Conservation (phyloP, 2,113 vertebrate genomes). For the Scomber scombrus region DNA sequence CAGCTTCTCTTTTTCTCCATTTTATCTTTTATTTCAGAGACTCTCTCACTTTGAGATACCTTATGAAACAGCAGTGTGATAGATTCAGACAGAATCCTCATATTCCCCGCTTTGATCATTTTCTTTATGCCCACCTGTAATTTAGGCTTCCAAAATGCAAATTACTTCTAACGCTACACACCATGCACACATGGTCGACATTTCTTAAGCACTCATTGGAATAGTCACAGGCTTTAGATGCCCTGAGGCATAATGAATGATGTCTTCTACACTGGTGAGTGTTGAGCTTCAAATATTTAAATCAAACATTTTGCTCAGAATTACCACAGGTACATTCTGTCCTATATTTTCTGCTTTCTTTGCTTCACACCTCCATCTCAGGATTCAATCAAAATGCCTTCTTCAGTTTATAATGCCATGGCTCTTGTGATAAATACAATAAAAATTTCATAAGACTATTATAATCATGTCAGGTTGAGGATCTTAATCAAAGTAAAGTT, state of each 20-base stretch:
- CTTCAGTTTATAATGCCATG: slow-evolving; percentile 82
- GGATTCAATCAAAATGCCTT: slow-evolving; percentile 60
- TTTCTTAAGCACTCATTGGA: slow-evolving; percentile 62
- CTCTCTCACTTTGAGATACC: slow-evolving; percentile 44
- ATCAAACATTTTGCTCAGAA: slow-evolving; percentile 56
- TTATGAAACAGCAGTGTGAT: slow-evolving; percentile 47
- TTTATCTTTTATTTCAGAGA: slow-evolving; percentile 61
- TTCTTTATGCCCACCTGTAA: slow-evolving; percentile 70
- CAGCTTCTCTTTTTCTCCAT: slow-evolving; percentile 41
- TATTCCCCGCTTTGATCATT: slow-evolving; percentile 65
- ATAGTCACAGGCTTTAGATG: slow-evolving; percentile 55
- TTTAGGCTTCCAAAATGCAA: slow-evolving; percentile 70
- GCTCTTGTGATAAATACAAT: slow-evolving; percentile 80
- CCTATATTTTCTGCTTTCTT: slow-evolving; percentile 36
- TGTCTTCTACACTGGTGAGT: slow-evolving; percentile 32
- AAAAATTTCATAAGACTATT: slow-evolving; percentile 82
- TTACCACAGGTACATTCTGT: slow-evolving; percentile 37
- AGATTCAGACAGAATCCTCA: slow-evolving; percentile 58
- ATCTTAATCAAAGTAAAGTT: slow-evolving; percentile 87
- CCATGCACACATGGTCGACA: slow-evolving; percentile 43
- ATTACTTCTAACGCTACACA: slow-evolving; percentile 62
- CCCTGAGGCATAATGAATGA: slow-evolving; percentile 52
- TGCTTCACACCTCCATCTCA: slow-evolving; percentile 34
- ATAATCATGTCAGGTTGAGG: slow-evolving; percentile 78
- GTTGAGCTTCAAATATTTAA: slow-evolving; percentile 56